Conservation (phyloP, 2,888 invertebrate genomes). For the Pristionchus arcanus region DNA sequence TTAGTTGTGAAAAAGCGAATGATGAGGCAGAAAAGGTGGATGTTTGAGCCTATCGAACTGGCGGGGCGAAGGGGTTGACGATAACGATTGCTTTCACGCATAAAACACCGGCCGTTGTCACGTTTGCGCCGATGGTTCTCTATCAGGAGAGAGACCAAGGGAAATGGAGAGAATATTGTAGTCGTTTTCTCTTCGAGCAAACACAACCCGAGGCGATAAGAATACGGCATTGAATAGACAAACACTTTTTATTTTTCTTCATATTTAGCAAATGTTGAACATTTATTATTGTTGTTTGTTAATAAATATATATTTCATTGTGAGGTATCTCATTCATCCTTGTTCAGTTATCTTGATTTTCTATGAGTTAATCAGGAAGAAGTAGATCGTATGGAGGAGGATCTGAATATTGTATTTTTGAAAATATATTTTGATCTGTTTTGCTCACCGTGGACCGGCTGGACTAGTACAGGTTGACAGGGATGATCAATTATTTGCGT, state of each 20-base stretch:
- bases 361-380: not conserved
- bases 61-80: not conserved
- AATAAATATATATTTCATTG: no score
- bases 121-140: not conserved
- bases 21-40: no score
- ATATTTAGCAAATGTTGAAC: no score
- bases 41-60: not conserved
- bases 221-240: not conserved
- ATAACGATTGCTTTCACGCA: not conserved
- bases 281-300: no score
- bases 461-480: no score
- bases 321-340: no score
- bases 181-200: not conserved
- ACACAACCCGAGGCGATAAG: not conserved
- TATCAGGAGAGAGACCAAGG: not conserved
- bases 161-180: not conserved
- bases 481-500: no score
- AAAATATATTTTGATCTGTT: not conserved
- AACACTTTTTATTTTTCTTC: no score
- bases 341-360: no score
- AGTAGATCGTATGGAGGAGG: not conserved
- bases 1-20: no score
- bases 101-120: not conserved
- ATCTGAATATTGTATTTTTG: not conserved
- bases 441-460: no score